Evolutionary conservation across 2,797 vertebrate species (phyloP), one percentile per base, ranked within the genome.

Genomic region (Pseudopleuronectes americanus): DNA sequence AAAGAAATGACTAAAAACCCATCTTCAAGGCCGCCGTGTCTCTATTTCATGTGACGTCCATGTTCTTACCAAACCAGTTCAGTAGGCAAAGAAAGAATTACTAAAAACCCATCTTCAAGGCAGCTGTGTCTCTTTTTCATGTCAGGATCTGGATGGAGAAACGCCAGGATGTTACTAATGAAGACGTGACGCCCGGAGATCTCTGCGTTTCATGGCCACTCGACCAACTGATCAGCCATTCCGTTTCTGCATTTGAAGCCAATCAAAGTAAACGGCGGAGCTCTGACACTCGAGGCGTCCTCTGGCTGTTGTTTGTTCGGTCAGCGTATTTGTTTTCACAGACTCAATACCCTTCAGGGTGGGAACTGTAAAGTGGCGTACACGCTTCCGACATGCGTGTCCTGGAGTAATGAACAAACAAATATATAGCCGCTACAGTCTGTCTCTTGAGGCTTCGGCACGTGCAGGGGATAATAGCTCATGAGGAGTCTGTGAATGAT

Each of bases 121-220:
- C 79, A 51, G 64, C 47, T n/a, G 48, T 47, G 58, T 78, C 65
- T 43, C 51, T 72, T 75, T 88, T 87, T 84, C 64, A 84, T 80
- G 73, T 61, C 61, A 59, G 57, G 68, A 66, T 80, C 57, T 76
- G 64, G 74, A 74, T 56, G 48, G 74, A 80, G 68, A 87, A 81
- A 79, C 72, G 64, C 74, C 80, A 81, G 78, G 85, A 87, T 80
- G 80, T 76, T 84, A 72, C 84, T 93, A 91, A 92, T 88, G 90
- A 91, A 77, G 68, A 21, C 61, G 73, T 26, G 53, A 57, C 55
- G 87, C 76, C 75, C 70, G 66, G 74, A 90, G 86, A 83, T 78
- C 64, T 64, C 14, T 17, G 36, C 68, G 54, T 74, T 81, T 71
- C 75, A 72, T 70, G 72, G 77, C 81, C 61, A 66, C 81, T 85